Base-by-base conservation (phyloP, 1,140 invertebrate genomes). In the Calephelis nemesis region DNA sequence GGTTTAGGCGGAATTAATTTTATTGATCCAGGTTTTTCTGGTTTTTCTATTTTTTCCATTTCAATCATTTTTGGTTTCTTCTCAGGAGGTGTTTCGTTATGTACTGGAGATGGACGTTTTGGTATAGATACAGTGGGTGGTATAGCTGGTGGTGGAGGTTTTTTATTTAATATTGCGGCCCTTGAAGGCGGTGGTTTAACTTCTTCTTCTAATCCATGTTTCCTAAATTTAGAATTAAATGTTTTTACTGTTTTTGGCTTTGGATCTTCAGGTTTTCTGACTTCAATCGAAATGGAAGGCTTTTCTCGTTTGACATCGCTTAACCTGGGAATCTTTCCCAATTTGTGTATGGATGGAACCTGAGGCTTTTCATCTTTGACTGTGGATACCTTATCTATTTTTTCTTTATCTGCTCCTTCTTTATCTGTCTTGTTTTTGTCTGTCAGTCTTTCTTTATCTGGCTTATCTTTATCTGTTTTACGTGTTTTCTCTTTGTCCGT, bases 1-100 rank as follows among this genome's bases (percentile, higher is more conserved):
- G 95, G 95, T 93, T 97, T 97, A 70, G 96, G 93, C 72, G 96
- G 94, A 80, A 97, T 97, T 54, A 97, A 88, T 93, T 97, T 98
- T 71, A 97, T 97, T 67, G 95, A 93, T 70, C 96, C 96, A 54
- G 95, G 95, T 82, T 96, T 94, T 77, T 60, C 58, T 60, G 58
- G 58, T 60, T 60, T 60, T 10, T 60, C 58, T n/a, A 60, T n/a
- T 60, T 60, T 60, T n/a, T 96, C 96, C 50, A 94, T 90, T 68
- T 85, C 93, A 79, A 92, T 83, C 83, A 72, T 92, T 87, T 96
- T 96, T 11, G 94, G 82, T 83, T 96, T 97, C 90, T 98, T 98
- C 76, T 97, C 96, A 54, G 94, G 91, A 8, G 95, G 92, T 12
- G 93, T 85, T 68, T 92, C 89, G 74, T 80, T 88, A 48, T 91